phyloP scores from a whole-genome alignment of 2,888 invertebrate species.

The Diplazon laetatorius region DNA sequence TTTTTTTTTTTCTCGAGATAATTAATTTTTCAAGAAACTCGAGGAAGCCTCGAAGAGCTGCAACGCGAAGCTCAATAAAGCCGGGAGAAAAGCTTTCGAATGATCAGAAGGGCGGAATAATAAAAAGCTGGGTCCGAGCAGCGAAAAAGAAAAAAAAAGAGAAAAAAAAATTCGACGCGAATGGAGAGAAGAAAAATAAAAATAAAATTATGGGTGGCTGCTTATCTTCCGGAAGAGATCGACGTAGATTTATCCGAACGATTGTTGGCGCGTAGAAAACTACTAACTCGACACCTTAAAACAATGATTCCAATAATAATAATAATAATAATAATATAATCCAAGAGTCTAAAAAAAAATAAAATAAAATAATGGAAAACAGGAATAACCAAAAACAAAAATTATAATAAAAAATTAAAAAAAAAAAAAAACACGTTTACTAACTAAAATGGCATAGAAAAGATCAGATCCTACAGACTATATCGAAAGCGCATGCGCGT shows the following conservation, averaged over 20 bases:
- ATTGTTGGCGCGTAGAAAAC: slow-evolving; percentile 40
- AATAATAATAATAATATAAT: slow-evolving; percentile 58
- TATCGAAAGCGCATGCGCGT: slow-evolving; percentile 61
- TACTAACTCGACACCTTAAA: too few relatives aligned
- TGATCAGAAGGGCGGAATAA: too few relatives aligned
- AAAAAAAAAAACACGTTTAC: slow-evolving; percentile 72
- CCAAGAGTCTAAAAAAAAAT: slow-evolving; percentile 54
- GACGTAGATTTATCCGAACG: slow-evolving; percentile 60
- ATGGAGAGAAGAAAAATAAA: slow-evolving; percentile 2
- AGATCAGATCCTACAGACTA: slow-evolving; percentile 74
- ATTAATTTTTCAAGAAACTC: not conserved
- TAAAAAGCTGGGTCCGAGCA: too few relatives aligned
- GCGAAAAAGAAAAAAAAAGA: not conserved
- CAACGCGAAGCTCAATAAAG: too few relatives aligned
- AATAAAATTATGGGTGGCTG: not conserved
- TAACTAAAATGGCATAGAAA: slow-evolving; percentile 78
- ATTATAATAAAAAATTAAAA: slow-evolving; percentile 59
- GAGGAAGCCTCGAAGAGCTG: too few relatives aligned
- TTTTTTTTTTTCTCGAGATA: not conserved
- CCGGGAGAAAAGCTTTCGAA: too few relatives aligned
- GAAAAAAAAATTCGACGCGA: too few relatives aligned
- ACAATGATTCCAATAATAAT: slow-evolving; percentile 61
- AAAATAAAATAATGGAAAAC: slow-evolving; percentile 60
- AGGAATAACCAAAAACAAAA: slow-evolving; percentile 69
- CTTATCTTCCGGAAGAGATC: slow-evolving; percentile 50